Evolutionary conservation across 2,797 vertebrate species (phyloP).

Genomic region (Paratrypauchen microcephalus): DNA sequence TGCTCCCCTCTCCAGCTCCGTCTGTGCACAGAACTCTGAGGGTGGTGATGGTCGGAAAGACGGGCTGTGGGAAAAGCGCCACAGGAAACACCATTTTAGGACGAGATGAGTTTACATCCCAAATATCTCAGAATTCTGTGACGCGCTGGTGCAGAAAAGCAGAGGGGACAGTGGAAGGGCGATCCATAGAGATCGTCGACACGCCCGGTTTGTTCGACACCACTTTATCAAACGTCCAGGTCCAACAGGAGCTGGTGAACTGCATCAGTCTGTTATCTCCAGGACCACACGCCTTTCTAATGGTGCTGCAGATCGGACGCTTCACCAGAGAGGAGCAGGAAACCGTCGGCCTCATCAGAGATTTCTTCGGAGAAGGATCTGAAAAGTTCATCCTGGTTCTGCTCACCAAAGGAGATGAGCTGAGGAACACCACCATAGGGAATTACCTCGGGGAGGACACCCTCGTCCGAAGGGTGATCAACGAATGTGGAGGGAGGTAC

Average conservation of each 20-base stretch:
- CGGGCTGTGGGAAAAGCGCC: conserved; percentile 46
- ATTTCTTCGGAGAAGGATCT: conserved; percentile 38
- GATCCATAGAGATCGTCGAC: conserved; percentile 30
- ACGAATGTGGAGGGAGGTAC: conserved; percentile 35
- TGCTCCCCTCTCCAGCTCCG: background rate
- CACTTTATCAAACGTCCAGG: conserved; percentile 3
- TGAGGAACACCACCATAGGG: conserved; percentile 8
- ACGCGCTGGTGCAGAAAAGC: conserved; percentile 34
- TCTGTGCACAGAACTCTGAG: conserved; percentile 10
- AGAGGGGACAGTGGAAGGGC: conserved; percentile 3
- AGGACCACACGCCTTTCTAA: conserved; percentile 49
- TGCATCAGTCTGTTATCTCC: conserved; percentile 52
- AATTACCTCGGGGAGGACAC: background rate
- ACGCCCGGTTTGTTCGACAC: conserved; percentile 52
- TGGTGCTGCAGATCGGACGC: conserved; percentile 41
- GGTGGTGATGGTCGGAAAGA: conserved; percentile 53
- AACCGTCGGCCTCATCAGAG: conserved; percentile 26
- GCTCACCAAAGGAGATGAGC: conserved; percentile 50
- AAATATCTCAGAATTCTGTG: conserved; percentile 8
- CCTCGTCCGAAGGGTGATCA: background rate
- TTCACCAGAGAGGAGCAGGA: conserved; percentile 40
- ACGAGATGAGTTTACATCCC: fast-evolving
- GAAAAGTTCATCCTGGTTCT: conserved; percentile 30
- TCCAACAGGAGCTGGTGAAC: conserved; percentile 39
- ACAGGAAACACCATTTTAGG: conserved; percentile 51